Base-by-base conservation (phyloP, 2,888 invertebrate species). In the Drosophila longiperda region DNA sequence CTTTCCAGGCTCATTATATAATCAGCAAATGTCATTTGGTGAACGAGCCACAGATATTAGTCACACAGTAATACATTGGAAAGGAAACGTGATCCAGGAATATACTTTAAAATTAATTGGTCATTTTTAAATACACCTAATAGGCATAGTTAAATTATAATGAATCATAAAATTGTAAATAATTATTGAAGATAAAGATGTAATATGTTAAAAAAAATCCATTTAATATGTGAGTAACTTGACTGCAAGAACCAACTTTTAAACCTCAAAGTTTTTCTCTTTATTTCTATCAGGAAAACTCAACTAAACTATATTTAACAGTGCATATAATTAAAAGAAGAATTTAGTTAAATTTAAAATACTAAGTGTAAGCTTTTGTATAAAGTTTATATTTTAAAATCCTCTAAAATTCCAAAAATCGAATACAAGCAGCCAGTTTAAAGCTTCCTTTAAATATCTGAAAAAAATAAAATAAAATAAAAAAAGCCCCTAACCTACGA, bases 1-100 rank as follows among this genome's bases (percentile, higher is more conserved):
- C 71, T 78, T 50, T 48, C 34, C 50, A 62, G 53, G 38, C 64
- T 75, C 78, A 86, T 86, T 83, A 73, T 58, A 57, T 66, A 77
- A 83, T 73, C 67, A 78, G 62, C 77, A 67, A 76, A 67, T 54
- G 55, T n/a, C 66, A 49, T 49, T 53, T 32, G 40, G 26, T 33
- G 5, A 40, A 40, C 45, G 2, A 23, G 23, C 0, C 15, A 8
- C 17, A n/a, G 8, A 54, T 79, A 70, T 75, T 58, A 26, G 61
- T 66, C 64, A 36, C 60, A 61, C 55, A 61, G 49, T n/a, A 3
- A 17, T 1, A 1, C 33, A 32, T 60, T 23, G 29, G 29, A 33
- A 50, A 33, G 17, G 8, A 32, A 15, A 38, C 26, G 32, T 36
- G 40, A 60, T 48, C 23, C 9, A 48, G 34, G 34, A 33, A 42